Evolutionary conservation across 2,888 invertebrate species (phyloP).

Genomic region (Tetanocera ferruginea): DNA sequence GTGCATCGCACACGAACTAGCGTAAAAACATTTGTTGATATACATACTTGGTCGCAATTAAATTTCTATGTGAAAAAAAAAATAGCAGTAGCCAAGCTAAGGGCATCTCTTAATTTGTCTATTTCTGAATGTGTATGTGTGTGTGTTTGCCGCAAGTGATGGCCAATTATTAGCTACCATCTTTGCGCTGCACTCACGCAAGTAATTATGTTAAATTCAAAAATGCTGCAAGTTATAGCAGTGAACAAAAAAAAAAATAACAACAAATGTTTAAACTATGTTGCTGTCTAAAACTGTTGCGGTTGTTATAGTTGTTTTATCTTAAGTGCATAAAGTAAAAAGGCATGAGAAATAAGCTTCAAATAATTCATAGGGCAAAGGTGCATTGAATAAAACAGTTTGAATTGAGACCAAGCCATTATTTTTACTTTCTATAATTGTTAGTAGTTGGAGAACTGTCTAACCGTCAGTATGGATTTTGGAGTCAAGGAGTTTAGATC

Average conservation of each 20-base stretch:
- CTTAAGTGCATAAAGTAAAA: neutral
- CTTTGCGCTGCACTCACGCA: conserved; percentile 31
- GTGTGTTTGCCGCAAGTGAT: neutral
- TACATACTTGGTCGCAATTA: neutral
- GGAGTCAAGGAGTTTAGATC: too few relatives aligned
- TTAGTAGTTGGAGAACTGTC: too few relatives aligned
- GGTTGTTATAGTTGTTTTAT: conserved; percentile 11
- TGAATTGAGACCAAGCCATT: neutral
- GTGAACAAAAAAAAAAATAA: neutral
- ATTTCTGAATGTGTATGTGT: neutral
- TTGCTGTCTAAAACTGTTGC: conserved; percentile 12
- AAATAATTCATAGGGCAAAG: neutral
- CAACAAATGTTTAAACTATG: neutral
- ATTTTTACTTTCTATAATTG: neutral
- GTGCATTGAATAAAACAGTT: neutral
- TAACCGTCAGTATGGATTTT: too few relatives aligned
- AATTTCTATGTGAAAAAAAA: conserved; percentile 15
- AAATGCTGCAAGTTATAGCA: conserved; percentile 11
- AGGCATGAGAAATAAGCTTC: neutral
- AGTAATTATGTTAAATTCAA: conserved; percentile 36
- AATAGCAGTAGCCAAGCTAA: neutral
- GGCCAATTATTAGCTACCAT: conserved; percentile 30
- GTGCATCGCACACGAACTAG: neutral
- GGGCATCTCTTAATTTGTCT: neutral
- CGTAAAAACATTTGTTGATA: neutral